Evolutionary conservation across 2,113 vertebrate species (phyloP).

Genomic region (Poeciliopsis occidentalis): DNA sequence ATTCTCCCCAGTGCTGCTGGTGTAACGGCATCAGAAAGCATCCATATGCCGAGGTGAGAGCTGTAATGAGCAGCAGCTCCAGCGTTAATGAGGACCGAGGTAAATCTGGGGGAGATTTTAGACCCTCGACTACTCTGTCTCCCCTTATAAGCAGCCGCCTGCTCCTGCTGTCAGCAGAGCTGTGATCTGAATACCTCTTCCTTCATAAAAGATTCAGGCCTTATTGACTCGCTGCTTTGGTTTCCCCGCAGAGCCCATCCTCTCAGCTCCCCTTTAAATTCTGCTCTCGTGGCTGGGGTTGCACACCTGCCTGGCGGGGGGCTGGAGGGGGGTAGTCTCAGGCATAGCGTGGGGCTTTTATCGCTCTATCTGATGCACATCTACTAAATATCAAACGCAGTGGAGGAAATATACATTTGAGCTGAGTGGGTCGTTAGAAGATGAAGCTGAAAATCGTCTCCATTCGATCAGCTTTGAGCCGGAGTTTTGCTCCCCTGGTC

Average conservation of each 20-base stretch:
- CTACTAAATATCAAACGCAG: constrained; percentile 27
- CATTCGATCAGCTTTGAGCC: constrained; percentile 12
- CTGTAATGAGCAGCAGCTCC: constrained; percentile 48
- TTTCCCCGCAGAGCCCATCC: constrained; percentile 72
- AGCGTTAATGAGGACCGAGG: constrained; percentile 70
- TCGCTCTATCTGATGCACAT: constrained; percentile 43
- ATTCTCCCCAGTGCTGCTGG: background rate
- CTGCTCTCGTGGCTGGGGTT: constrained; percentile 71
- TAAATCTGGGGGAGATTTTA: constrained; percentile 76
- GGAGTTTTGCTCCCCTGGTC: constrained; percentile 1
- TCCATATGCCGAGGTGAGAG: constrained; percentile 8
- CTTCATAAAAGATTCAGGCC: constrained; percentile 92
- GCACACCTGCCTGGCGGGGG: constrained; percentile 61
- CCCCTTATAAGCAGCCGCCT: constrained; percentile 78
- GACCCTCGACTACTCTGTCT: constrained; percentile 73
- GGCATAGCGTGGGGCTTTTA: constrained; percentile 33
- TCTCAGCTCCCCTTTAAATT: constrained; percentile 71
- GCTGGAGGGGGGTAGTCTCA: background rate
- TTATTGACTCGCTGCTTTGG: constrained; percentile 84
- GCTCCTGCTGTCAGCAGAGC: constrained; percentile 75
- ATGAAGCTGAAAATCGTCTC: constrained; percentile 18
- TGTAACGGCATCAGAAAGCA: background rate
- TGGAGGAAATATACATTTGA: constrained; percentile 14
- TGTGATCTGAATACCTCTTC: constrained; percentile 91
- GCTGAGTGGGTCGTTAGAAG: constrained; percentile 18